phyloP scores from a whole-genome alignment of 1,140 invertebrate genomes.

The Formica selysi region DNA sequence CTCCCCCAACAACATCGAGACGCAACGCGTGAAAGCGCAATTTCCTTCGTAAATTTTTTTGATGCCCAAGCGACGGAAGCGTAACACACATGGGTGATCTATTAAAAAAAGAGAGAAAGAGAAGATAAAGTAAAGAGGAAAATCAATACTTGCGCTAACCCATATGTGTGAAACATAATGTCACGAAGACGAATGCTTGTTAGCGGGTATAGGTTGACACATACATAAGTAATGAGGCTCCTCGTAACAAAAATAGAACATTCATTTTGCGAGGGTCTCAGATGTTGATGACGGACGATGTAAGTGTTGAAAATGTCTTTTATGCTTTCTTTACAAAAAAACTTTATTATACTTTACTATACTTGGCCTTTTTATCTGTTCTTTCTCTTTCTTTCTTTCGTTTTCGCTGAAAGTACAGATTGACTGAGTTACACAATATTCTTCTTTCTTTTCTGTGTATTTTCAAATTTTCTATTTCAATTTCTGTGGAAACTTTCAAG shows the following conservation, averaged over 20 bases:
- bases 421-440: slow-evolving; percentile 8
- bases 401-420: background rate
- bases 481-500: background rate
- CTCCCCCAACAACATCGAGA: background rate
- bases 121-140: background rate
- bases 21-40: slow-evolving; percentile 36
- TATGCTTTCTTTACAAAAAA: background rate
- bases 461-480: slow-evolving; percentile 4
- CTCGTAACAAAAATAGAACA: slow-evolving; percentile 20
- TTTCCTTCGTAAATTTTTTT: slow-evolving; percentile 53
- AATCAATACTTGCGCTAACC: slow-evolving; percentile 37
- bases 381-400: too few relatives aligned
- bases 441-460: background rate
- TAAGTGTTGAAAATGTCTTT: slow-evolving; percentile 1
- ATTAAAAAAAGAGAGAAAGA: slow-evolving; percentile 25
- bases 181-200: background rate
- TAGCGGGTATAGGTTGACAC: slow-evolving; percentile 15
- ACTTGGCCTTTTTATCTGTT: background rate
- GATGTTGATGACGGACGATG: background rate
- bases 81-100: slow-evolving; percentile 6
- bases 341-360: background rate
- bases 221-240: slow-evolving; percentile 45
- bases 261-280: slow-evolving; percentile 18
- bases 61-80: background rate
- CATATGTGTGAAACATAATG: slow-evolving; percentile 32